phyloP scores from a whole-genome alignment of 2,797 vertebrate species.

The Limnodromus scolopaceus region DNA sequence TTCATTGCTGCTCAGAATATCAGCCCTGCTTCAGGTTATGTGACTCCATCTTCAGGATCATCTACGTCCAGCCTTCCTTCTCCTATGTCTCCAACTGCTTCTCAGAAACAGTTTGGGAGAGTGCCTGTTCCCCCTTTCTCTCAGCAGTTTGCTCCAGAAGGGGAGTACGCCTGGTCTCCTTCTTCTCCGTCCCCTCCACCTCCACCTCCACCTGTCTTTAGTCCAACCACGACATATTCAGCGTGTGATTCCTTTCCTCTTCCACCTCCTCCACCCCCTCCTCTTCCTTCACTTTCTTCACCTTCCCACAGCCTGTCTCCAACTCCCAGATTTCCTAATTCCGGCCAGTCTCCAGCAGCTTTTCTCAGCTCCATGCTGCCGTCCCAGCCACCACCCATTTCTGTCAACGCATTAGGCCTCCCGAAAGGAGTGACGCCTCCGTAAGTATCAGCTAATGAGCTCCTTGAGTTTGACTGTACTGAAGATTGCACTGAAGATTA shows the following conservation, averaged over 20 bases:
- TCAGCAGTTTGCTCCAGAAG: slow-evolving; percentile 80
- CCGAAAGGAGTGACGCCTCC: slow-evolving; percentile 91
- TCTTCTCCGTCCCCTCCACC: slow-evolving; percentile 91
- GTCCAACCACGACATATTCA: slow-evolving; percentile 71
- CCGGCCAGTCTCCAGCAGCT: slow-evolving; percentile 89
- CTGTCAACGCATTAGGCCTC: slow-evolving; percentile 92
- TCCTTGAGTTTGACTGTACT: not conserved
- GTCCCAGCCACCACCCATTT: slow-evolving; percentile 77
- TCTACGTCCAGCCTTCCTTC: slow-evolving; percentile 90
- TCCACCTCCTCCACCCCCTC: slow-evolving; percentile 84
- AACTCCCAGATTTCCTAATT: slow-evolving; percentile 82
- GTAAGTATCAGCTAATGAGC: slow-evolving; percentile 83
- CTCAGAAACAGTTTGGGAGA: slow-evolving; percentile 86
- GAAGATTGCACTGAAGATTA: not conserved
- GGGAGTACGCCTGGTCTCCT: slow-evolving; percentile 83
- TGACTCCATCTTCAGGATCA: slow-evolving; percentile 89
- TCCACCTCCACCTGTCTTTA: slow-evolving; percentile 86
- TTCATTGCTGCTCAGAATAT: slow-evolving; percentile 97
- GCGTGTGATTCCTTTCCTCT: slow-evolving; percentile 78
- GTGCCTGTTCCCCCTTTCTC: slow-evolving; percentile 81
- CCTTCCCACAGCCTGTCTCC: slow-evolving; percentile 76
- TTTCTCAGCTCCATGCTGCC: slow-evolving; percentile 94
- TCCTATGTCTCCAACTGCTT: slow-evolving; percentile 87
- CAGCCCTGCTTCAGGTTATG: slow-evolving; percentile 79
- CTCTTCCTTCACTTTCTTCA: slow-evolving; percentile 77